A percentile compares a stretch with the other conserved stretches of the same genome.
Conservation (phyloP, 2,888 invertebrate genomes). For the Ophraella communa region DNA sequence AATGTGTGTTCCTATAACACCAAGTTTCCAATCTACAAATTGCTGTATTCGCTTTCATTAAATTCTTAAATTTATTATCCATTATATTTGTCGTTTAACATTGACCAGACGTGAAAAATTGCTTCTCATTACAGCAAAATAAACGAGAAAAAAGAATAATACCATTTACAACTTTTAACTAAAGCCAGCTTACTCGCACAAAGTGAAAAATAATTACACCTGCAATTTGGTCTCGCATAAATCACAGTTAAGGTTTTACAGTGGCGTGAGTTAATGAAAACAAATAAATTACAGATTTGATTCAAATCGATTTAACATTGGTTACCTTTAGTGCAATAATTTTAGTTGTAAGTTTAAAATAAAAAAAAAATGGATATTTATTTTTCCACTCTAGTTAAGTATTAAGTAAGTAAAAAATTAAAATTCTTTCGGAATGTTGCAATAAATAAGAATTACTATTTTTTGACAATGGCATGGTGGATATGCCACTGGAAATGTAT, state of each 20-base stretch:
- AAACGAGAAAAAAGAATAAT: not conserved
- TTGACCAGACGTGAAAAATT: constrained; percentile 17
- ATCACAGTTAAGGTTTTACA: constrained; percentile 16
- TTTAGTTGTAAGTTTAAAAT: too few relatives aligned
- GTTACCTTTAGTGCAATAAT: too few relatives aligned
- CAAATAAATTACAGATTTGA: not conserved
- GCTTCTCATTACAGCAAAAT: constrained; percentile 10
- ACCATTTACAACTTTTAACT: constrained; percentile 1
- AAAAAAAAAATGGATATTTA: too few relatives aligned
- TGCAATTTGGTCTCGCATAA: constrained; percentile 24
- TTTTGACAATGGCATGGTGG: too few relatives aligned
- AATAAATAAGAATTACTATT: too few relatives aligned
- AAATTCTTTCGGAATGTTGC: too few relatives aligned
- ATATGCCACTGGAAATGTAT: not conserved
- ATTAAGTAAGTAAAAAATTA: too few relatives aligned
- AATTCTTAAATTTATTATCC: not conserved
- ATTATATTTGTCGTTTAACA: constrained; percentile 3
- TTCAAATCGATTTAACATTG: not conserved
- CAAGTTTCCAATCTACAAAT: not conserved
- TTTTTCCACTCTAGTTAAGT: too few relatives aligned
- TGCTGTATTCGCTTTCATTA: not conserved
- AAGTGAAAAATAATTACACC: constrained; percentile 27
- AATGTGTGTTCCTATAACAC: not conserved
- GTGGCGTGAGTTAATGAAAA: not conserved
- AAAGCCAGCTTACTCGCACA: constrained; percentile 15